Base-by-base conservation (phyloP, 92 coral and sea anemone genomes). In the Virgularia gustaviana region DNA sequence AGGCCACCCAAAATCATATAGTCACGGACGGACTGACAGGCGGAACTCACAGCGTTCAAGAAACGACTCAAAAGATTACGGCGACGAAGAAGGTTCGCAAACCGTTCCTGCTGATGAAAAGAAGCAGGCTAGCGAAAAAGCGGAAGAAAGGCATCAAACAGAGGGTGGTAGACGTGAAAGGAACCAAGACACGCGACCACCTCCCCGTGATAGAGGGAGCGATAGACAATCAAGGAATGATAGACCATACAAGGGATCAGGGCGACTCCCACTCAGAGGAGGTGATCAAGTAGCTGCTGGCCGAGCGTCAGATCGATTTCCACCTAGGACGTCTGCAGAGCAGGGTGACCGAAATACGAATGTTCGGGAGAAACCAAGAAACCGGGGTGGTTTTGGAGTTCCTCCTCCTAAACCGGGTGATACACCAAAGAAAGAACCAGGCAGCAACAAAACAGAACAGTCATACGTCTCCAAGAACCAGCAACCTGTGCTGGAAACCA, bases 1-100 rank as follows among this genome's bases (percentile, higher is more conserved):
- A 49, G 75, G 75, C 24, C 75, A 68, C 36, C 75, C 75, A 19
- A 68, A 68, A 33, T 68, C 75, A 22, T 68, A 68, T 6, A 68
- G 75, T 24, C 32, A 49, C 33, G 61, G 29, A 18, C 30, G 75
- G 22, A 28, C 19, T 8, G 73, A 66, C 41, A 43, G 73, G 18
- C 27, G 37, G n/a, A 15, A 31, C 9, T 12, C 57, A n/a, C 73
- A 43, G 33, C 29, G 73, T 8, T 13, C 61, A 25, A 36, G 73
- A 27, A 66, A 66, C 15, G 73, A 66, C 32, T 66, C 73, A n/a
- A 51, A 42, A 30, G 72, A 65, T 9, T 65, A 30, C 24, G 61
- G 11, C 12, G 75, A 49, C 9, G 61, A 68, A 25, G 75, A 68
- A 6, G 24, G 49, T 2, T 5, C 6, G 35, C 47, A 68, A 35